A percentile compares a stretch with the other conserved stretches of the same genome.
These are phyloP conservation scores for Pyrrhosoma nymphula DNA, from an alignment of 2,888 invertebrate genomes.

Conservation along the genomic window DNA sequence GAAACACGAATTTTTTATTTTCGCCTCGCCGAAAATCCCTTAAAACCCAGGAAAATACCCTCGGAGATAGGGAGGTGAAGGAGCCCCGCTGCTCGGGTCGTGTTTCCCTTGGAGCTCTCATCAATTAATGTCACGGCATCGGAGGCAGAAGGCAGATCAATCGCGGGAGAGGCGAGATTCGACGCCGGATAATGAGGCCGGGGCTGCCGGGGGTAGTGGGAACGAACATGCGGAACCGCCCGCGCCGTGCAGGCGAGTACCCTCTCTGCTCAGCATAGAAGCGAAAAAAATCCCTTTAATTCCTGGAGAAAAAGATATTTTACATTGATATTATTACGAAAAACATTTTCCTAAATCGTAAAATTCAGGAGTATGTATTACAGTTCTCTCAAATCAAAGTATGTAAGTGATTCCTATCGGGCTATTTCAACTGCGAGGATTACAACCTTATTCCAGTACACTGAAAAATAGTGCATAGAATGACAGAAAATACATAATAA, in stretches of 20 bases:
- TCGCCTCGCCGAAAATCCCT: not conserved
- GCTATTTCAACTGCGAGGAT: no score
- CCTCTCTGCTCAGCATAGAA: not conserved
- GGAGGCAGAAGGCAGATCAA: not conserved
- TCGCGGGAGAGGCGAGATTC: not conserved
- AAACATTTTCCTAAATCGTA: no score
- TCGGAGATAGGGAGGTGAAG: not conserved
- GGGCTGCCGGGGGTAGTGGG: not conserved
- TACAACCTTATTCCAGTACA: no score
- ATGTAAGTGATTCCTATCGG: no score
- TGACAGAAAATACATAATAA: no score
- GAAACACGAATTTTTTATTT: not conserved
- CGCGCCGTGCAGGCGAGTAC: not conserved
- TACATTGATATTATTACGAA: no score
- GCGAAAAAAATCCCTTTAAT: no score
- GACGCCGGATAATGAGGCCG: not conserved
- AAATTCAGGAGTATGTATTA: no score
- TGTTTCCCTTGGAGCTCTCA: not conserved
- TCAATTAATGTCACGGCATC: not conserved
- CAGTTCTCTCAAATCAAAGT: no score
- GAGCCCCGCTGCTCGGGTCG: not conserved
- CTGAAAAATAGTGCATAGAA: no score
- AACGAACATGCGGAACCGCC: not conserved
- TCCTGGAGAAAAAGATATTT: no score
- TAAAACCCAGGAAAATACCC: not conserved